Percentiles rank a stretch among this genome's conserved stretches.
Evolutionary conservation across 2,113 vertebrate genomes (phyloP).

Genomic region (Eudyptes chrysolophus): DNA sequence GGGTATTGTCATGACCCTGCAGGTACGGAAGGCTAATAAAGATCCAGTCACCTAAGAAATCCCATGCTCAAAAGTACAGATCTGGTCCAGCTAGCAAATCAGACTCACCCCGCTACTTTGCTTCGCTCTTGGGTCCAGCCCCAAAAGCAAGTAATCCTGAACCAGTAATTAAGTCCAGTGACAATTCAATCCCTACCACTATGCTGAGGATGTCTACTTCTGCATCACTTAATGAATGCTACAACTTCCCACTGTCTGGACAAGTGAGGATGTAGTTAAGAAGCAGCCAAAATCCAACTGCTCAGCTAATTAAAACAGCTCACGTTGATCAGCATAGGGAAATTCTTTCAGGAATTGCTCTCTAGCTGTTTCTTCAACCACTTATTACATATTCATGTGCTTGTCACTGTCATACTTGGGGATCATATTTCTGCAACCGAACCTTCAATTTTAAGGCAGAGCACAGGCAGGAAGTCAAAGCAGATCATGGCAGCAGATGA

Average conservation of each 20-base stretch:
- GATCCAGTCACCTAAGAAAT: background rate
- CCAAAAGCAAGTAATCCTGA: background rate
- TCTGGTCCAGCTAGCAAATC: background rate
- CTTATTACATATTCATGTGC: slow-evolving; percentile 34
- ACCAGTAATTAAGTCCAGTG: background rate
- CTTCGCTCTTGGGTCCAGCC: background rate
- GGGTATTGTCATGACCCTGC: background rate
- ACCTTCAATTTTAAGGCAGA: slow-evolving; percentile 23
- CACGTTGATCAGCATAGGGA: background rate
- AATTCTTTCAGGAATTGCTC: slow-evolving; percentile 36
- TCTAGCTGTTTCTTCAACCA: slow-evolving; percentile 24
- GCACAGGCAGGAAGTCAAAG: slow-evolving; percentile 26
- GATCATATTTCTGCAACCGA: background rate
- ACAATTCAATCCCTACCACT: slow-evolving; percentile 9
- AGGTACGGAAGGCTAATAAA: background rate
- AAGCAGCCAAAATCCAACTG: slow-evolving; percentile 52
- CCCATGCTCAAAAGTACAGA: background rate
- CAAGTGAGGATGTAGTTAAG: background rate
- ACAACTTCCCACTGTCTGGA: slow-evolving; percentile 10
- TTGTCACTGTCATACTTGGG: slow-evolving; percentile 24
- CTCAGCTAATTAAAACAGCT: slow-evolving; percentile 45
- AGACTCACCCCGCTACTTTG: background rate
- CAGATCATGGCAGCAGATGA: slow-evolving; percentile 11
- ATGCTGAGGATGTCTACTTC: background rate
- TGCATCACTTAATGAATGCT: background rate